Base-by-base conservation (phyloP, 2,888 invertebrate species). In the Latrodectus elegans region DNA sequence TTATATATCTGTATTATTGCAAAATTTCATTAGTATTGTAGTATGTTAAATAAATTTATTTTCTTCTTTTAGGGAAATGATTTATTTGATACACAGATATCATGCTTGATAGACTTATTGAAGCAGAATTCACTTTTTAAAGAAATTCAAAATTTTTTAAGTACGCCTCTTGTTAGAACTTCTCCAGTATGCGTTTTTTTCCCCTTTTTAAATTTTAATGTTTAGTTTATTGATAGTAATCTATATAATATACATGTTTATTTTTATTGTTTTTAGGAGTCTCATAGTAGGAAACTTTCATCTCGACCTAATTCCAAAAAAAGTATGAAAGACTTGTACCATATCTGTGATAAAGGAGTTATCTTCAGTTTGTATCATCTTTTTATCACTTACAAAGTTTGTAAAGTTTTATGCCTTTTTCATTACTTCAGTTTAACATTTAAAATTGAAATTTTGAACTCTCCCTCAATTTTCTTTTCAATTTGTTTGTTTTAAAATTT, bases 301-400 rank as follows among this genome's bases (percentile, higher is more conserved):
- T 55, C 38, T n/a, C 65, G 74, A 52, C 64, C 74, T 49, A 75
- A 74, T 49, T 55, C n/a, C 10, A 76, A 87, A 67, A 81, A 72
- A n/a, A 22, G 12, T 8, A 76, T 87, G 81, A 87, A 87, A 49
- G 81, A 72, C 52, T 87, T 87, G 51, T 81, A 76, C 67, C 77
- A 67, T 9, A 73, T 82, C 4, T 87, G 86, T 68, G 65, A 67
- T 17, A 60, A 72, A 55, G 86, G 86, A 15, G 38, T 87, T 26
- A 67, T 87, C 11, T 81, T 87, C 51, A 73, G 81, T 10, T 72
- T 87, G 10, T 87, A 87, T 73, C 81, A 87, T 73, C 73, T 87
- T 6, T 81, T 67, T n/a, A 77, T 87, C 51, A 67, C 81, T 65
- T 71, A 87, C 38, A 76, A 87, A 72, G 86, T 87, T 22, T 65